These are phyloP conservation scores for Globia sparganii DNA, from an alignment of 2,888 invertebrate species.

Conservation along the genomic window DNA sequence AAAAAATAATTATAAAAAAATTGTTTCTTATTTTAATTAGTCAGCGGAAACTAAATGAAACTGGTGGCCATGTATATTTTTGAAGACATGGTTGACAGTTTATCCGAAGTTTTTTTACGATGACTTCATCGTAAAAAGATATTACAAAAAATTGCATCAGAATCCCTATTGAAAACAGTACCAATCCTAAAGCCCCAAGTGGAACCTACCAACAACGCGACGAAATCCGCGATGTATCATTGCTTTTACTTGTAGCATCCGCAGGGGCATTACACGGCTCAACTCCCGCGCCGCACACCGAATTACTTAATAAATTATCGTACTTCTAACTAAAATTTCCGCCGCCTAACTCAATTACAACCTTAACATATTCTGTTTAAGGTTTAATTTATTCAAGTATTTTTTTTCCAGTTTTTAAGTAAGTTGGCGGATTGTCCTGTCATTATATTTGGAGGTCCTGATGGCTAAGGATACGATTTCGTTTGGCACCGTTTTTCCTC, in stretches of 20 bases:
- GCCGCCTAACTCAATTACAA: constrained; percentile 37
- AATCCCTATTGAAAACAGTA: background rate
- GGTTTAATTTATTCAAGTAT: constrained; percentile 15
- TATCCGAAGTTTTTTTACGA: background rate
- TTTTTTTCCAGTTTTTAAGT: constrained; percentile 27
- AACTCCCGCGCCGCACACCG: constrained; percentile 75
- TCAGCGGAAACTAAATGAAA: no score
- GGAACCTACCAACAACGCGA: constrained; percentile 77
- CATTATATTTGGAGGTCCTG: constrained; percentile 84
- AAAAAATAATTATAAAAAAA: no score
- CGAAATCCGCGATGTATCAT: constrained; percentile 86
- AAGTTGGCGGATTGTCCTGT: constrained; percentile 77
- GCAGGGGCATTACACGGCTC: constrained; percentile 82
- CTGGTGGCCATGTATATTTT: no score
- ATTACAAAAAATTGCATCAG: background rate
- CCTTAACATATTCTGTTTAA: constrained; percentile 34
- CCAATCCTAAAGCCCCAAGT: constrained; percentile 59
- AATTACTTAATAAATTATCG: constrained; percentile 81
- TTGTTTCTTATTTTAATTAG: no score
- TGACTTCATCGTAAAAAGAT: no score
- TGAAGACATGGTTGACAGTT: no score
- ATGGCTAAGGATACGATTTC: constrained; percentile 83
- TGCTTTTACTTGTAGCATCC: constrained; percentile 86
- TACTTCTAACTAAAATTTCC: constrained; percentile 53
- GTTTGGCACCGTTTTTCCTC: constrained; percentile 75